A percentile compares a stretch with the other conserved stretches of the same genome.
Conservation (phyloP, 2,797 vertebrate genomes). For the Buphagus erythrorhynchus region DNA sequence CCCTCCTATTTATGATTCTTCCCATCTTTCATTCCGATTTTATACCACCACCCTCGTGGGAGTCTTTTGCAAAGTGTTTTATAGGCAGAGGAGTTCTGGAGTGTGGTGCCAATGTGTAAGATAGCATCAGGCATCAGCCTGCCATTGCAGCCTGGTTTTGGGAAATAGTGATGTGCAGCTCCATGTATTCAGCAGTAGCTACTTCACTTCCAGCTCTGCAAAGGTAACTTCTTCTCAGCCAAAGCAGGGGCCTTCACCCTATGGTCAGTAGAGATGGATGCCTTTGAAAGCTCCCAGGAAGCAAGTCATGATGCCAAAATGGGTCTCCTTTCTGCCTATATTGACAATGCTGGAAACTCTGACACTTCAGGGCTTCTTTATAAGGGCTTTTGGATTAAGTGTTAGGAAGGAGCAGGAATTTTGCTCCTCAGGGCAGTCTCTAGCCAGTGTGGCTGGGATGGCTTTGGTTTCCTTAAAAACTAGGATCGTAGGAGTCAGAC, state of each 20-base stretch:
- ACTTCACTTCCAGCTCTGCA: neutral
- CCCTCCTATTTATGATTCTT: neutral
- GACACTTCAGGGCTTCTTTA: neutral
- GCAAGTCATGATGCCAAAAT: neutral
- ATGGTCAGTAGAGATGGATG: accelerated
- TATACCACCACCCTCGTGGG: neutral
- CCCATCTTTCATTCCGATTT: neutral
- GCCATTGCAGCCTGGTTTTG: neutral
- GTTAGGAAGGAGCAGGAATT: neutral
- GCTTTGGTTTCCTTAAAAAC: neutral
- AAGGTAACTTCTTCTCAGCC: neutral
- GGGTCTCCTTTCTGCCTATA: neutral
- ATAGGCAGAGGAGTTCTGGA: neutral
- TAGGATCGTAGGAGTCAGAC: neutral
- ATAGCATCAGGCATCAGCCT: neutral
- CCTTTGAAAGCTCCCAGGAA: neutral
- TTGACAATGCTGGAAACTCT: neutral
- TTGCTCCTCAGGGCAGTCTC: neutral
- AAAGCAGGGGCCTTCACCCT: neutral
- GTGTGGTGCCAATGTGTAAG: neutral
- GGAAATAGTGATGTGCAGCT: neutral
- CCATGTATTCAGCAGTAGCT: neutral
- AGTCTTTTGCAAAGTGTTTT: neutral
- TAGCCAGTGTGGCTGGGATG: neutral
- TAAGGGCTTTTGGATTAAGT: neutral